Percentiles rank a stretch among this genome's conserved stretches.
Evolutionary conservation across 2,888 invertebrate genomes (phyloP).

Genomic region (Ichneumon xanthorius): DNA sequence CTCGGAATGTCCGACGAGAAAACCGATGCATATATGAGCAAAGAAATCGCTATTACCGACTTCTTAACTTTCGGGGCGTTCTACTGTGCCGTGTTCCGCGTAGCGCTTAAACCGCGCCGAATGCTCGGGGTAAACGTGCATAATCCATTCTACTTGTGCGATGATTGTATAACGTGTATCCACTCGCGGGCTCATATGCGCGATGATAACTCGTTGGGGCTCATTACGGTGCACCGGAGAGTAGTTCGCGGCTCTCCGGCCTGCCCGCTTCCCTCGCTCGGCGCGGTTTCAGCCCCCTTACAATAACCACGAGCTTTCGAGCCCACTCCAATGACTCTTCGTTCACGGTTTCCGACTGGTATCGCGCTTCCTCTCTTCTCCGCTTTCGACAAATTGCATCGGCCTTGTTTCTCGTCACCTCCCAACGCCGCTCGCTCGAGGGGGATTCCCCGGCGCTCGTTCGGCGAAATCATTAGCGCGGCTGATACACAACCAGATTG

Average conservation of each 20-base stretch:
- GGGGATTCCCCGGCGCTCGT: conserved; percentile 2
- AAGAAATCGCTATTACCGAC: background rate
- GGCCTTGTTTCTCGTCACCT: conserved; percentile 36
- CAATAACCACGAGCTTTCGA: conserved; percentile 55
- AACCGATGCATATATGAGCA: background rate
- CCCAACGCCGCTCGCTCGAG: conserved; percentile 22
- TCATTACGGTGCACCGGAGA: conserved; percentile 54
- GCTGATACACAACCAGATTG: conserved; percentile 1
- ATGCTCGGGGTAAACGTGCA: conserved; percentile 37
- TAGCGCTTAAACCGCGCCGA: conserved; percentile 26
- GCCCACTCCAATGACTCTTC: conserved; percentile 54
- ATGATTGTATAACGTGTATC: conserved; percentile 53
- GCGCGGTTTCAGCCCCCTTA: conserved; percentile 29
- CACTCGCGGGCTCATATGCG: conserved; percentile 50
- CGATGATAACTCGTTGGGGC: conserved; percentile 56
- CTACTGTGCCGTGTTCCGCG: conserved; percentile 1
- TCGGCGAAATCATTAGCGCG: conserved; percentile 44
- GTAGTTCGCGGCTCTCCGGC: conserved; percentile 10
- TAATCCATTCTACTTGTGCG: conserved; percentile 53
- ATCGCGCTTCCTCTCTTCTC: conserved; percentile 3
- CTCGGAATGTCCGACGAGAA: background rate
- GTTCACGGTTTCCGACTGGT: conserved; percentile 23
- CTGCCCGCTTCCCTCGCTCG: background rate
- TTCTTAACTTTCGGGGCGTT: conserved; percentile 16
- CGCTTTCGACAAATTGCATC: conserved; percentile 43